Conservation (phyloP, 2,797 vertebrate genomes). For the Mycteria americana region DNA sequence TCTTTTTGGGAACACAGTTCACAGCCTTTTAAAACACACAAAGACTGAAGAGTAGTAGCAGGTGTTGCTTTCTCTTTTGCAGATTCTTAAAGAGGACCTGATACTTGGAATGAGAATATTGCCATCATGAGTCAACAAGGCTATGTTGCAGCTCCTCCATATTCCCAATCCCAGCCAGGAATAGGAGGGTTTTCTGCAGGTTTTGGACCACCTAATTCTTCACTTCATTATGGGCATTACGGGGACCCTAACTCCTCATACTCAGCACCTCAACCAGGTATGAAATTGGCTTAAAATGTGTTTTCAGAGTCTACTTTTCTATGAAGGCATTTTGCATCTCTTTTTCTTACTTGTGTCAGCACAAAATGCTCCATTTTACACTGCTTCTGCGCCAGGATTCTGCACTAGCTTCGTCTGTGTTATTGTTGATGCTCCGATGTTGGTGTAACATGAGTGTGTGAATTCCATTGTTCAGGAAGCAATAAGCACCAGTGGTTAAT, state of each 20-base stretch:
- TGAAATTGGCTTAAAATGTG: neutral
- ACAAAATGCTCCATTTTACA: neutral
- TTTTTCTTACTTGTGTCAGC: neutral
- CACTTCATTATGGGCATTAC: constrained; percentile 86
- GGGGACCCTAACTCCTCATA: constrained; percentile 78
- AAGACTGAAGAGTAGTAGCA: neutral
- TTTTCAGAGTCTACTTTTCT: neutral
- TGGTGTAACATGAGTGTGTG: neutral
- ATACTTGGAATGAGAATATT: constrained; percentile 60
- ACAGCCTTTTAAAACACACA: neutral
- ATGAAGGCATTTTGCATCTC: neutral
- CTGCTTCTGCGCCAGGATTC: neutral
- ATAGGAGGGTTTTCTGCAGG: constrained; percentile 84
- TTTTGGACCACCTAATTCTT: constrained; percentile 77
- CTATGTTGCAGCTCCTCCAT: constrained; percentile 90
- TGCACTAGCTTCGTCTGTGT: neutral
- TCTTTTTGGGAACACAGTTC: neutral
- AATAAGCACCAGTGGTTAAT: neutral
- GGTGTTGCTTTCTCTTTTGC: neutral
- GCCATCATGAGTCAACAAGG: constrained; percentile 93
- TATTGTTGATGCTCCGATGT: neutral
- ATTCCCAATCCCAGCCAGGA: constrained; percentile 90
- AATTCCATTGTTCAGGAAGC: neutral
- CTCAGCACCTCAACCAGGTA: constrained; percentile 80
- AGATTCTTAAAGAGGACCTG: neutral